Conservation (phyloP, 2,797 vertebrate species). For the Lithobates sylvaticus region DNA sequence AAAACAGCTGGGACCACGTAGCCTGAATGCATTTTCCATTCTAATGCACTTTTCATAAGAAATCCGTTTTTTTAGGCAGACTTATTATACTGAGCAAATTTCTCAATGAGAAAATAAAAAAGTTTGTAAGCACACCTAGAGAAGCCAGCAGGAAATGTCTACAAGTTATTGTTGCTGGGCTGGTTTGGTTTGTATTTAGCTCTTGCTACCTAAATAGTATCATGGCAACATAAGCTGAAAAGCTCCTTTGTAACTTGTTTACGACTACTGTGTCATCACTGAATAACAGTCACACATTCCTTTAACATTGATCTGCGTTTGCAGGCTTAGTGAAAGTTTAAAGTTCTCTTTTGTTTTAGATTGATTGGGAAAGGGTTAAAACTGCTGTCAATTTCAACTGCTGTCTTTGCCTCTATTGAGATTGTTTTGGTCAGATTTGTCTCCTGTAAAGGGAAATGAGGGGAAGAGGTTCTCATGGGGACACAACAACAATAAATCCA, state of each 20-base stretch:
- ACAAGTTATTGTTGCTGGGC: slow-evolving; percentile 23
- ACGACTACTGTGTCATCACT: background rate
- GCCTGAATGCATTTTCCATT: background rate
- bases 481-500: too few relatives aligned
- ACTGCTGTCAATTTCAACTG: too few relatives aligned
- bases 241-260: slow-evolving; percentile 14
- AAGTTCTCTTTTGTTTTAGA: too few relatives aligned
- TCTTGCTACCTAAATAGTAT: background rate
- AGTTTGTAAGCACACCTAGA: background rate
- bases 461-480: too few relatives aligned
- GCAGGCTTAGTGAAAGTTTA: too few relatives aligned
- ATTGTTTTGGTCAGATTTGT: too few relatives aligned
- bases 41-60: background rate
- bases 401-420: too few relatives aligned
- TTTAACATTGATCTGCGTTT: too few relatives aligned
- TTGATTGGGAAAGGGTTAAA: too few relatives aligned
- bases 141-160: background rate
- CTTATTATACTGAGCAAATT: background rate
- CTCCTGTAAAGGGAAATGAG: too few relatives aligned
- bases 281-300: too few relatives aligned
- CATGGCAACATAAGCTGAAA: slow-evolving; percentile 6
- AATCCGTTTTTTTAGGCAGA: background rate
- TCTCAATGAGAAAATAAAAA: background rate
- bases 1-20: background rate
- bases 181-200: background rate